Base-by-base conservation (phyloP, 2,797 vertebrate species). In the Dendrocincla tyrannina region DNA sequence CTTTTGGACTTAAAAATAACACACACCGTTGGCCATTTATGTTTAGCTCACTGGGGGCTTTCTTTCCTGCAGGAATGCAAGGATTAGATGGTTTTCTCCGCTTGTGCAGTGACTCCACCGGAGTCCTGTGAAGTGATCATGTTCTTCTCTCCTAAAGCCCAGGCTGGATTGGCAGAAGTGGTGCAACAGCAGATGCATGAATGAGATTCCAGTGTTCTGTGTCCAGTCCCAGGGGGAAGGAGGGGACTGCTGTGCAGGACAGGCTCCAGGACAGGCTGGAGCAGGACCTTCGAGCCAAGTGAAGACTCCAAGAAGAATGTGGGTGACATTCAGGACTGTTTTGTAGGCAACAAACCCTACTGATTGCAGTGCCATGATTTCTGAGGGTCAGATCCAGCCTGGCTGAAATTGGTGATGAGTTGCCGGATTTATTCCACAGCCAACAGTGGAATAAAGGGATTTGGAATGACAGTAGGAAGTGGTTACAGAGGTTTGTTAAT, bases 1-100 rank as follows among this genome's bases (percentile, higher is more conserved):
- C 79, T 88, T 95, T 80, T 63, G 10, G 52, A 66, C 89, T 84
- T 94, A 95, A 96, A 97, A 97, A 97, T 97, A 97, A 96, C 95
- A 83, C 82, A 80, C 88, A 67, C 77, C 30, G 0, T 35, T 91
- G 89, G 41, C 58, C 96, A 93, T 88, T 93, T 97, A 96, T 95
- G 95, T 96, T 93, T 93, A 95, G 93, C 91, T 94, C 46, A 33
- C 81, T 86, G 76, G 12, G 52, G 37, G 20, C 72, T 96, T 95
- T 83, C 86, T 95, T 87, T 87, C 78, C 84, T 85, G 75, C 58
- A 91, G 96, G 96, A 96, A 97, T 96, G 97, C 3, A 23, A 96
- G 96, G 97, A 97, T 96, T 96, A 95, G 76, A 62, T 80, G 89
- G 85, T 85, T 79, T 94, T 69, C 86, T 91, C 67, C 0, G 10